phyloP scores from a whole-genome alignment of 2,113 vertebrate species.

The Rhabdornis inornatus region DNA sequence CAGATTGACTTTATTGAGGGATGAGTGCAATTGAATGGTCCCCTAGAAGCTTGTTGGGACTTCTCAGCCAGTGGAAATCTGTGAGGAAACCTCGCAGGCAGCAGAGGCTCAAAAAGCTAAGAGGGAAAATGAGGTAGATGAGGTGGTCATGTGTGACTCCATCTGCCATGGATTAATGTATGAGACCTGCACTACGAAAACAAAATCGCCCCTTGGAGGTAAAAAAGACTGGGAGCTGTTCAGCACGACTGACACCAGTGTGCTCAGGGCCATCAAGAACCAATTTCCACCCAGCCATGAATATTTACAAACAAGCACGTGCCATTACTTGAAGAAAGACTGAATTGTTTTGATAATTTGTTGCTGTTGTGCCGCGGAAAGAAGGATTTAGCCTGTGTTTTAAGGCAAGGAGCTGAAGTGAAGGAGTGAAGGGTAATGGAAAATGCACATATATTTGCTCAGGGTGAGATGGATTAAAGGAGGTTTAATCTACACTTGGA shows the following conservation, averaged over 20 bases:
- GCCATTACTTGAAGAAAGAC: not conserved
- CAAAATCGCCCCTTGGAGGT: not conserved
- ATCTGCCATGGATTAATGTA: not conserved
- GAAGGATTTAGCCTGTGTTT: not conserved
- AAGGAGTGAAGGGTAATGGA: not conserved
- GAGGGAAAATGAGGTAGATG: not conserved
- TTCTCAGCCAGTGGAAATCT: not conserved
- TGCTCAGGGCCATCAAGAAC: not conserved
- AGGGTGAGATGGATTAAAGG: not conserved
- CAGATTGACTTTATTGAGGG: not conserved
- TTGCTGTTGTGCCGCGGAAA: not conserved
- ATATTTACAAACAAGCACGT: not conserved
- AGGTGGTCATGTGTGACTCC: not conserved
- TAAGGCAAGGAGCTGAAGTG: not conserved
- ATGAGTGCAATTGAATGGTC: not conserved
- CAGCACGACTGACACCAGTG: not conserved
- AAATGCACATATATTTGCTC: not conserved
- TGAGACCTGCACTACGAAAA: not conserved
- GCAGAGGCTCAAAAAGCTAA: not conserved
- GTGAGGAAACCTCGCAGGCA: not conserved
- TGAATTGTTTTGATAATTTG: not conserved
- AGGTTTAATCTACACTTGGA: not conserved
- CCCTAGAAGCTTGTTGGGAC: not conserved
- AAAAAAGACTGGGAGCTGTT: not conserved
- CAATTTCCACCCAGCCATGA: not conserved